These are phyloP conservation scores for Chloebia gouldiae DNA, from an alignment of 2,113 vertebrate genomes.

Conservation along the genomic window DNA sequence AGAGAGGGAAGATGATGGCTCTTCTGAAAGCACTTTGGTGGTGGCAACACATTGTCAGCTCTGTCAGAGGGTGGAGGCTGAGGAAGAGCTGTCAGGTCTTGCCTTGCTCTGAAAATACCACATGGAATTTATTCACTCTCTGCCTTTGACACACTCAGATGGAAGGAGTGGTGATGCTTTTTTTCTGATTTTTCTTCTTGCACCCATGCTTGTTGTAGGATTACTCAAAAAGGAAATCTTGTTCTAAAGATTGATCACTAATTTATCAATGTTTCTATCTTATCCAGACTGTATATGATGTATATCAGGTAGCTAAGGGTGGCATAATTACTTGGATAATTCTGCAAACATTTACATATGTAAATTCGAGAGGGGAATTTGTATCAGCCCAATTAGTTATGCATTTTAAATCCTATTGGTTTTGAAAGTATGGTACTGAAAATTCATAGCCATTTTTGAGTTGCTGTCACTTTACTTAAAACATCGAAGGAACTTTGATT, in stretches of 20 bases:
- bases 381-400: not conserved
- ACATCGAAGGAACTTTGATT: not conserved
- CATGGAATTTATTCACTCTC: not conserved
- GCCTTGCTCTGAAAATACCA: not conserved
- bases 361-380: not conserved
- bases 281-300: not conserved
- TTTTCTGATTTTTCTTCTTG: not conserved
- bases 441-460: not conserved
- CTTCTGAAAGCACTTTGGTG: not conserved
- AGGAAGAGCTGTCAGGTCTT: not conserved
- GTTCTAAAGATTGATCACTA: not conserved
- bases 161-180: not conserved
- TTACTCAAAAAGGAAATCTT: not conserved
- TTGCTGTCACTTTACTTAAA: not conserved
- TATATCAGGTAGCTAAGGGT: not conserved
- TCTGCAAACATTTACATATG: not conserved
- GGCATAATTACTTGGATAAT: not conserved
- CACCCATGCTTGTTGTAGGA: not conserved
- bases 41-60: not conserved
- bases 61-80: not conserved
- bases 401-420: not conserved
- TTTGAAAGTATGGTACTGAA: not conserved
- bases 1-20: not conserved
- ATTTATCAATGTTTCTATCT: not conserved
- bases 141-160: not conserved